phyloP scores from a whole-genome alignment of 2,797 vertebrate species.

The Neostethus bicornis region DNA sequence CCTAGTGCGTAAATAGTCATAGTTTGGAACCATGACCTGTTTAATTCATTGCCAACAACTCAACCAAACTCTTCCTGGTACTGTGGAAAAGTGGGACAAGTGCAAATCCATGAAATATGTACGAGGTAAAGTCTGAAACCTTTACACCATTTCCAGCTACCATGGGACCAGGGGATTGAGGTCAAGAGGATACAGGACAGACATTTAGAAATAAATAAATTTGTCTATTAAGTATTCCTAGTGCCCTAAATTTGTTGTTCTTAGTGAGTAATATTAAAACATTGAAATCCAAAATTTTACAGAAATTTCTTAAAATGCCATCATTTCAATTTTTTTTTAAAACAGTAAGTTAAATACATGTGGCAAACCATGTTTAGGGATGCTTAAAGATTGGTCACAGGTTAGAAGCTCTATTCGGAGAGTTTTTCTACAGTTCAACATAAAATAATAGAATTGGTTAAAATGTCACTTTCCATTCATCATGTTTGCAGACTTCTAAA shows the following conservation, averaged over 20 bases:
- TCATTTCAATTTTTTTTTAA: background rate
- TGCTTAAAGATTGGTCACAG: too few species aligned
- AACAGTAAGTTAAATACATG: too few species aligned
- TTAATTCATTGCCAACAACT: conserved; percentile 35
- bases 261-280: conserved; percentile 4
- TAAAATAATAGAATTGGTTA: conserved; percentile 20
- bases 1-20: conserved; percentile 2
- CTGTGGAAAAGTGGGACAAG: conserved; percentile 51
- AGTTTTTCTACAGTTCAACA: background rate
- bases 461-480: conserved; percentile 17
- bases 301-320: background rate
- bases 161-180: conserved; percentile 47
- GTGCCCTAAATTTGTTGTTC: conserved; percentile 67
- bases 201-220: conserved; percentile 37
- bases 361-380: background rate
- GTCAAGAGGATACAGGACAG: conserved; percentile 39
- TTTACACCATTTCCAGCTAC: conserved; percentile 38
- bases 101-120: conserved; percentile 73
- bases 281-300: background rate
- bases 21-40: conserved; percentile 10
- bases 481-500: background rate
- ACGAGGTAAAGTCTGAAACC: conserved; percentile 55
- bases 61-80: conserved; percentile 29
- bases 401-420: background rate
- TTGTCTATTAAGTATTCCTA: conserved; percentile 23